phyloP scores from a whole-genome alignment of 2,888 invertebrate genomes.

The Scaptomyza caliginosa region DNA sequence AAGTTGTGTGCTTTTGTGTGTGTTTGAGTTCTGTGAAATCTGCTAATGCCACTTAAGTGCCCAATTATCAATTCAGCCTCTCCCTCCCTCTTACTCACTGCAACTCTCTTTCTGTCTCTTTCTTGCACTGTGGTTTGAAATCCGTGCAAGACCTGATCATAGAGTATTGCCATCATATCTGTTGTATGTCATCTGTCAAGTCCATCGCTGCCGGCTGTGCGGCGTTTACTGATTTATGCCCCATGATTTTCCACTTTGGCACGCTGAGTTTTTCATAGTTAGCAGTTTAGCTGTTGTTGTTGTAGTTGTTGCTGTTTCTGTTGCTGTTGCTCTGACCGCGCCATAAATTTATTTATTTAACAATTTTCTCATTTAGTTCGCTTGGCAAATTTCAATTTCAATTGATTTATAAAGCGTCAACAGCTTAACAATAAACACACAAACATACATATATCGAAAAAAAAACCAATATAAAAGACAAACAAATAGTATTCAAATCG shows the following conservation, averaged over 20 bases:
- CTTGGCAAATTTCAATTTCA: constrained; percentile 69
- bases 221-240: constrained; percentile 69
- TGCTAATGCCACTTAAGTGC: constrained; percentile 78
- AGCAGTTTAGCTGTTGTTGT: constrained; percentile 9
- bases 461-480: constrained; percentile 1
- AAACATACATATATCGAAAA: constrained; percentile 5
- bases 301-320: constrained; percentile 10
- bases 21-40: constrained; percentile 19
- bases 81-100: constrained; percentile 3
- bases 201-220: constrained; percentile 68
- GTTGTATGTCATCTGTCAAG: constrained; percentile 75
- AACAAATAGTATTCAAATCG: constrained; percentile 42
- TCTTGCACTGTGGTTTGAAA: constrained; percentile 8
- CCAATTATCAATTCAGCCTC: constrained; percentile 65
- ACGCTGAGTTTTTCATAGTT: constrained; percentile 66
- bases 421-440: constrained; percentile 50
- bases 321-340: constrained; percentile 22
- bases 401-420: constrained; percentile 77
- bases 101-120: background rate
- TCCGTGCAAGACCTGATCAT: constrained; percentile 14
- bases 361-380: constrained; percentile 58
- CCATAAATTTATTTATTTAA: constrained; percentile 67
- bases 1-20: constrained; percentile 4
- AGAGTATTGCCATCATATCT: constrained; percentile 66
- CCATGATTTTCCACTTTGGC: constrained; percentile 78